Evolutionary conservation across 2,888 invertebrate genomes (phyloP).

Genomic region (Monoplex corrugatus): DNA sequence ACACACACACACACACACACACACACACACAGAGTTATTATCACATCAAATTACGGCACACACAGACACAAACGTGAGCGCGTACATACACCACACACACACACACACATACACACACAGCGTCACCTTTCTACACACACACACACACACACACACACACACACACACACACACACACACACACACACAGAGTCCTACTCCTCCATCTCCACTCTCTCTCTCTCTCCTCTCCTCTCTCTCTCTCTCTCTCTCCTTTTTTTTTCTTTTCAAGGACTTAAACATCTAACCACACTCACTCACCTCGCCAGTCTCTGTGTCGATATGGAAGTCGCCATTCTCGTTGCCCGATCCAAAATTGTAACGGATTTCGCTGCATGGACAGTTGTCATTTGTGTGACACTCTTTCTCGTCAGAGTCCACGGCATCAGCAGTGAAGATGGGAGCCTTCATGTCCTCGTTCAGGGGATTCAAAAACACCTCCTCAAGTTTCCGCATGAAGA

Average conservation of each 20-base stretch:
- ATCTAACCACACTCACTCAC: conserved; percentile 8
- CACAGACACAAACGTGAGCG: too few relatives aligned
- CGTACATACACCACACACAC: neutral
- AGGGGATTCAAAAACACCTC: conserved; percentile 9
- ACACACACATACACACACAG: neutral
- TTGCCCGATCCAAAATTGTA: conserved; percentile 46
- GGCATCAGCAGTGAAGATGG: conserved; percentile 44
- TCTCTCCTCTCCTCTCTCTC: too few relatives aligned
- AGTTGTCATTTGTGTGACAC: neutral
- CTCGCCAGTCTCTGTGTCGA: conserved; percentile 48
- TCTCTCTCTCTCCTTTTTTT: too few relatives aligned
- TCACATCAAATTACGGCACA: too few relatives aligned
- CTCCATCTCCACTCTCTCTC: too few relatives aligned
- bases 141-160: too few relatives aligned
- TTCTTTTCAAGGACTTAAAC: too few relatives aligned
- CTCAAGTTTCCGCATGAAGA: neutral
- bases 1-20: neutral
- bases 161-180: too few relatives aligned
- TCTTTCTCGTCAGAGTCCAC: conserved; percentile 37
- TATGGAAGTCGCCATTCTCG: conserved; percentile 37
- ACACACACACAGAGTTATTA: neutral
- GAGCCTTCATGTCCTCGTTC: neutral
- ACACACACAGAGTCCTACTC: too few relatives aligned
- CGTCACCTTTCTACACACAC: too few relatives aligned
- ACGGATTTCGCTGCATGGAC: conserved; percentile 49